Evolutionary conservation across 1,140 invertebrate genomes (phyloP).

Genomic region (Mya arenaria): DNA sequence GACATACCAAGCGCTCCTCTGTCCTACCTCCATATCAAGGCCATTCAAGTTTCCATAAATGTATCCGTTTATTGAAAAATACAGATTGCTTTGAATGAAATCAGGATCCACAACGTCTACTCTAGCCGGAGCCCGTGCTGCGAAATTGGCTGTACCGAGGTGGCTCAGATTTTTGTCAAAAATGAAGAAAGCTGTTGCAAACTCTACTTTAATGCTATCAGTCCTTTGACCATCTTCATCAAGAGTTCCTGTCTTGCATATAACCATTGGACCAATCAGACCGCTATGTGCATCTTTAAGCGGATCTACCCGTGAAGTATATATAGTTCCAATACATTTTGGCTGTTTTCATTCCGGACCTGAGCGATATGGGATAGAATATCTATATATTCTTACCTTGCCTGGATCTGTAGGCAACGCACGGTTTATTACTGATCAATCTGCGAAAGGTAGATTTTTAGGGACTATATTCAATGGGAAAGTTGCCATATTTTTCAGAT

Average conservation of each 20-base stretch:
- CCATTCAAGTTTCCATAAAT: constrained; percentile 68
- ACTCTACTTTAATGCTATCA: constrained; percentile 66
- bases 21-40: constrained; percentile 59
- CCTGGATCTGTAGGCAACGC: constrained; percentile 24
- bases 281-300: constrained; percentile 67
- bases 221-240: constrained; percentile 15
- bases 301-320: constrained; percentile 70
- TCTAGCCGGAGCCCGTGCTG: constrained; percentile 56
- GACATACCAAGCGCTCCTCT: constrained; percentile 69
- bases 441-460: constrained; percentile 41
- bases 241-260: constrained; percentile 63
- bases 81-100: constrained; percentile 67
- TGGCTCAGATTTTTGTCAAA: constrained; percentile 72
- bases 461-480: constrained; percentile 58
- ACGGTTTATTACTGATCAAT: not conserved
- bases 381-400: constrained; percentile 57
- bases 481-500: constrained; percentile 49
- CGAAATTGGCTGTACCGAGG: constrained; percentile 68
- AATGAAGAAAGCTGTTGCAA: constrained; percentile 66
- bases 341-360: constrained; percentile 67
- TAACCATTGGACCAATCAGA: constrained; percentile 69
- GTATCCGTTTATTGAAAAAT: constrained; percentile 70
- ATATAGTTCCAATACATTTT: constrained; percentile 69
- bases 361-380: constrained; percentile 61
- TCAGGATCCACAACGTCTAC: not conserved